These are phyloP conservation scores for Drosophila tristis DNA, from an alignment of 1,140 invertebrate species.

Conservation along the genomic window DNA sequence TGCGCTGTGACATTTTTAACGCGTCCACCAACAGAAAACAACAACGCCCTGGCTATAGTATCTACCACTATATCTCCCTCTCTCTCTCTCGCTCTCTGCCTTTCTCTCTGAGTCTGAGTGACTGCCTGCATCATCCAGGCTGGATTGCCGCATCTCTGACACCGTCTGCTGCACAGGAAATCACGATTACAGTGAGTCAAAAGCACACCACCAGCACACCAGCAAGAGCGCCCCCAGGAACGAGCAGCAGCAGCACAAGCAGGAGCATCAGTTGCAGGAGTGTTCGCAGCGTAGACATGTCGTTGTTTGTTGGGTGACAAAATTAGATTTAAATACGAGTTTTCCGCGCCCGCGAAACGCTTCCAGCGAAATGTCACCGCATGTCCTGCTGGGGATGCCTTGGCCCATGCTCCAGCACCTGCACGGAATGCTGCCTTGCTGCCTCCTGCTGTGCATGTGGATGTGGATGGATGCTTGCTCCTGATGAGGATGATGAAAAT, in stretches of 20 bases:
- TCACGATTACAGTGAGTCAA: constrained; percentile 76
- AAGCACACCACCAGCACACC: constrained; percentile 33
- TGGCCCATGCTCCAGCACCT: not conserved
- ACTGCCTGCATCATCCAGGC: constrained; percentile 13
- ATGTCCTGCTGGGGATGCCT: constrained; percentile 50
- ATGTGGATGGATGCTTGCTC: no score
- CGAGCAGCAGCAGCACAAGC: constrained; percentile 1
- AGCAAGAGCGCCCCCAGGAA: constrained; percentile 17
- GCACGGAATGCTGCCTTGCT: no score
- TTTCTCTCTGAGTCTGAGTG: not conserved
- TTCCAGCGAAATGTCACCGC: constrained; percentile 69
- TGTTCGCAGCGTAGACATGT: constrained; percentile 47
- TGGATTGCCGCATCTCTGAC: constrained; percentile 36
- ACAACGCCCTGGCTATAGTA: constrained; percentile 39
- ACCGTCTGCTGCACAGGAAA: constrained; percentile 67
- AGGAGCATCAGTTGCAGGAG: constrained; percentile 29
- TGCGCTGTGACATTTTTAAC: constrained; percentile 83
- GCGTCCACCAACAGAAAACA: constrained; percentile 52
- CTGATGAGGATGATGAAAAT: constrained; percentile 48
- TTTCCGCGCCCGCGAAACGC: constrained; percentile 50
- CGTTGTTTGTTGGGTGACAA: constrained; percentile 74
- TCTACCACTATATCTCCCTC: constrained; percentile 10
- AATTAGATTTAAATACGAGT: constrained; percentile 79
- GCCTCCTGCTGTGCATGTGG: no score
- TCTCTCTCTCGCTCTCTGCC: not conserved